Percentiles rank a stretch among this genome's conserved stretches.
phyloP scores from a whole-genome alignment of 2,113 vertebrate species.

The Rhea pennata region DNA sequence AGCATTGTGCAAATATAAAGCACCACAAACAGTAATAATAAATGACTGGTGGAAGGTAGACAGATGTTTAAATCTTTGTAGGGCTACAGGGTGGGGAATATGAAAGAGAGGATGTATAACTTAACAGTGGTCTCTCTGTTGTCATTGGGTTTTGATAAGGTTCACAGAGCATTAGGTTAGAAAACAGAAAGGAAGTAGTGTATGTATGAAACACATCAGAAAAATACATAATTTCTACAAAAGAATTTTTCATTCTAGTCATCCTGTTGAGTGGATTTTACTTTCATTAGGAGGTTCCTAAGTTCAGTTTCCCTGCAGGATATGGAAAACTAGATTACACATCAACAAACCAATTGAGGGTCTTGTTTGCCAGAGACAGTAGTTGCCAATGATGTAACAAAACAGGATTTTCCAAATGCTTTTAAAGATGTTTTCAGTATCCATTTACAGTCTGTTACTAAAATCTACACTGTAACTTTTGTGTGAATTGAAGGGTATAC shows the following conservation, averaged over 20 bases:
- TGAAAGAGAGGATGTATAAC: not conserved
- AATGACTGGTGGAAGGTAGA: too few species aligned
- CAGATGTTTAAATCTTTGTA: not conserved
- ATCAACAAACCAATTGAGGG: not conserved
- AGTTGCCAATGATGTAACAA: not conserved
- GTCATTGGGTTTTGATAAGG: not conserved
- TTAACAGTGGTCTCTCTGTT: not conserved
- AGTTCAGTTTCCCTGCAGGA: not conserved
- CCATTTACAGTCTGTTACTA: not conserved
- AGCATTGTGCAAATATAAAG: not conserved
- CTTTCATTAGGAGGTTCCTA: not conserved
- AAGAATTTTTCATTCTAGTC: not conserved
- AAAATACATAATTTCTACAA: not conserved
- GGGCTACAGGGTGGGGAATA: not conserved
- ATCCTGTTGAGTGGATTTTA: not conserved
- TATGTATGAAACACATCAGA: not conserved
- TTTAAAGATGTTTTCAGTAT: not conserved
- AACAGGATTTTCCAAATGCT: not conserved
- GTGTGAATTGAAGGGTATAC: not conserved
- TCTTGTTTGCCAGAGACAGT: not conserved
- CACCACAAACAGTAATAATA: fast-evolving
- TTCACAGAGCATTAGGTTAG: not conserved
- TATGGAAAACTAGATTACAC: not conserved
- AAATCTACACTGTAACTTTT: not conserved
- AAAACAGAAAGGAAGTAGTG: not conserved